Evolutionary conservation across 1,140 invertebrate genomes (phyloP).

Genomic region (Trachymyrmex cornetzi): DNA sequence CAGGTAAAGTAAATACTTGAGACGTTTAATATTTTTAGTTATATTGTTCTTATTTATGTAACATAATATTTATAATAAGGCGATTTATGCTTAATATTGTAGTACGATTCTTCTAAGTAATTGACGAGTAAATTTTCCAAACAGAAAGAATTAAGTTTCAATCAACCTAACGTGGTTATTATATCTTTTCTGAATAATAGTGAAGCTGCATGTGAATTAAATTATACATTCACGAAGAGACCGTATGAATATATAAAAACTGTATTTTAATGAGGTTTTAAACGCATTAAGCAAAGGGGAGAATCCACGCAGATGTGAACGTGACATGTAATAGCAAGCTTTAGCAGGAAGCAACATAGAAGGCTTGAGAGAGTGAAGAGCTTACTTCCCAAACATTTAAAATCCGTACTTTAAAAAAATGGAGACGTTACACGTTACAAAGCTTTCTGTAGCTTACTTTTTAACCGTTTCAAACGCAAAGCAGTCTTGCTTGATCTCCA

Average conservation of each 20-base stretch:
- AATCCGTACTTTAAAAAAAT: constrained; percentile 17
- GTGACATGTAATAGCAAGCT: constrained; percentile 13
- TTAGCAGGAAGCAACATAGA: background rate
- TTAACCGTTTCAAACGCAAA: constrained; percentile 10
- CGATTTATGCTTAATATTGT: background rate
- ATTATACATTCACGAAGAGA: constrained; percentile 4
- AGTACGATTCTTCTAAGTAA: background rate
- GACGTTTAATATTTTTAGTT: background rate
- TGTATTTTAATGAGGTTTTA: constrained; percentile 15
- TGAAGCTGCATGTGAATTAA: background rate
- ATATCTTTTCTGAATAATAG: background rate
- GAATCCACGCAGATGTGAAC: constrained; percentile 7
- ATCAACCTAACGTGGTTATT: background rate
- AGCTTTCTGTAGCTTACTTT: background rate
- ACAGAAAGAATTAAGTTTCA: background rate
- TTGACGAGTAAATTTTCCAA: background rate
- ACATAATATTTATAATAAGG: background rate
- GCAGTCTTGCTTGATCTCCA: background rate
- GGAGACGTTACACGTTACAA: constrained; percentile 20
- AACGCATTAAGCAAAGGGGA: background rate
- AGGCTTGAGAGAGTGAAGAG: background rate
- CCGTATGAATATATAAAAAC: background rate
- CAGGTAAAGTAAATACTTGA: background rate
- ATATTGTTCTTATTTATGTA: background rate
- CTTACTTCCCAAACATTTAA: constrained; percentile 9